Evolutionary conservation across 2,888 invertebrate genomes (phyloP), one percentile per base, ranked within the genome.

Genomic region (Tolmerus cingulatus): DNA sequence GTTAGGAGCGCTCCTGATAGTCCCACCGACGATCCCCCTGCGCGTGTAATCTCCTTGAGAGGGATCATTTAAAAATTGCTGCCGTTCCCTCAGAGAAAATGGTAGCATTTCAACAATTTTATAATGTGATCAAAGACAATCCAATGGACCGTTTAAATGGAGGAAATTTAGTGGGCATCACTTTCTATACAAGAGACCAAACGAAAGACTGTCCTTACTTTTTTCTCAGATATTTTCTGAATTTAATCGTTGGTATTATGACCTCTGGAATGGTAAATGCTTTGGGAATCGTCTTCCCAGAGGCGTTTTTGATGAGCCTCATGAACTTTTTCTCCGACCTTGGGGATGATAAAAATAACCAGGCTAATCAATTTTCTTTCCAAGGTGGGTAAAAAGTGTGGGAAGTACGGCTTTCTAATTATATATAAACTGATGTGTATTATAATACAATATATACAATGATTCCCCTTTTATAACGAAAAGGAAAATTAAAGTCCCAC

Each of bases 41-140:
- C n/a, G n/a, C 51, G n/a, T n/a, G 66, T 82, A 82, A 82, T 82
- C 81, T 82, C 40, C 82, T 82, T 57, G 34, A 14, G 82, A 82
- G 16, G 82, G 82, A 82, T 81, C 55, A 82, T 82, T 82, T 37
- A 37, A 82, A 40, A 82, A 82, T 46, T 81, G 51, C 34, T 81
- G 27, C 55, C 7, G 8, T 81, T 55, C 66, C 66, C 66, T 19
- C 19, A n/a, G 66, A 66, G 66, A 27, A 27, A 9, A 55, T 9
- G 66, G 23, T 9, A 66, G 43, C 51, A 81, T 14, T 46, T 81
- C 34, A 81, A 51, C 81, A 81, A 23, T 81, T 81, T 81, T 81
- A 34, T 51, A 55, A 81, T 51, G 51, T 81, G 23, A 40, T 78
- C 40, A 78, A 78, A 78, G 76, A n/a, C 37, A 40, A 5, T 23